Evolutionary conservation across 2,888 invertebrate genomes (phyloP).

Genomic region (Coenonympha arcania): DNA sequence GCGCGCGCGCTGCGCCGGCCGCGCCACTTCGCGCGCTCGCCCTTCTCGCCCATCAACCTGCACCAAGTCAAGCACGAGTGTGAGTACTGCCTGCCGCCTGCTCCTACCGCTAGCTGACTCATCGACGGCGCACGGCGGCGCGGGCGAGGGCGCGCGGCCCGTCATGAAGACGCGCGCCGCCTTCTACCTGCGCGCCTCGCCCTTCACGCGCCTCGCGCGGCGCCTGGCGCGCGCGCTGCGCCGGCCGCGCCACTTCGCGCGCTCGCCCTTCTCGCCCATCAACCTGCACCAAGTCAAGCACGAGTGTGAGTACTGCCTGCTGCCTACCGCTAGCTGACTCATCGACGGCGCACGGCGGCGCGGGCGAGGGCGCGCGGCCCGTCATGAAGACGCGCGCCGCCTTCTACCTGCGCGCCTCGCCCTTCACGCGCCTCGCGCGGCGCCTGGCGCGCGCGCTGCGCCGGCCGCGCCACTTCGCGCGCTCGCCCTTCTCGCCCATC

Average conservation of each 20-base stretch:
- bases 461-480: conserved; percentile 87
- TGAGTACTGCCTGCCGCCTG: conserved; percentile 50
- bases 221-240: conserved; percentile 88
- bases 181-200: conserved; percentile 94
- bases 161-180: conserved; percentile 98
- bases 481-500: conserved; percentile 87
- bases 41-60: conserved; percentile 84
- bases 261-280: conserved; percentile 87
- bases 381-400: conserved; percentile 98
- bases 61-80: conserved; percentile 91
- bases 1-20: conserved; percentile 87
- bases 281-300: conserved; percentile 87
- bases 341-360: conserved; percentile 90
- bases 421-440: conserved; percentile 90
- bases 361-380: conserved; percentile 81
- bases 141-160: conserved; percentile 81
- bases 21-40: conserved; percentile 90
- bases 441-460: conserved; percentile 88
- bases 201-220: conserved; percentile 90
- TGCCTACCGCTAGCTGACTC: too few relatives aligned
- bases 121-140: conserved; percentile 90
- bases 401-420: conserved; percentile 94
- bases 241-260: conserved; percentile 87
- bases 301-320: conserved; percentile 79
- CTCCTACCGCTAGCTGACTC: too few relatives aligned